A percentile compares a stretch with the other conserved stretches of the same genome.
These are phyloP conservation scores for Hyperoplus immaculatus DNA, from an alignment of 2,797 vertebrate species.

Conservation along the genomic window DNA sequence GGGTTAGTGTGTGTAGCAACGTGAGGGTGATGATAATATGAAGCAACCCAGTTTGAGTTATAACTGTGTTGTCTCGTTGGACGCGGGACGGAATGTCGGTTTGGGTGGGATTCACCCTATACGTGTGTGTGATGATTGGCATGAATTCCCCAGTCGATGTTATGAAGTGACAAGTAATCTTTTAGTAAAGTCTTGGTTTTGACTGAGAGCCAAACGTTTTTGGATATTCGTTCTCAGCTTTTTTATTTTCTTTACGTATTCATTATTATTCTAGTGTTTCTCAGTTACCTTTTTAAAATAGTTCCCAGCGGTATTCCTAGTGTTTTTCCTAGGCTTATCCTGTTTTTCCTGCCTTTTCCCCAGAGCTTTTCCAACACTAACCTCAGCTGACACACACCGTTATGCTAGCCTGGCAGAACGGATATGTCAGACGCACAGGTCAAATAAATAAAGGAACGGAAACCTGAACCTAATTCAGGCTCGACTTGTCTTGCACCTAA, in stretches of 20 bases:
- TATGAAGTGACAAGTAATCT: conserved; percentile 40
- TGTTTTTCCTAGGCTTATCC: conserved; percentile 59
- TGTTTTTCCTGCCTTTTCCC: conserved; percentile 69
- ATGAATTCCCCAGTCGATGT: conserved; percentile 39
- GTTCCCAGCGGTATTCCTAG: conserved; percentile 38
- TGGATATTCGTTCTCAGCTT: conserved; percentile 1
- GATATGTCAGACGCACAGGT: conserved; percentile 72
- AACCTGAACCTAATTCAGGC: conserved; percentile 65
- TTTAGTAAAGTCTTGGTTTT: conserved; percentile 30
- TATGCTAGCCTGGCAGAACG: conserved; percentile 48
- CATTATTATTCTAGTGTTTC: conserved; percentile 46
- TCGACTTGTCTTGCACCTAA: conserved; percentile 57
- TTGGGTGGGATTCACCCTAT: conserved; percentile 60
- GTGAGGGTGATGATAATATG: conserved; percentile 52
- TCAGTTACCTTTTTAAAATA: conserved; percentile 54
- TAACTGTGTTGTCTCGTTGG: conserved; percentile 60
- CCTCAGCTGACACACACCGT: conserved; percentile 61
- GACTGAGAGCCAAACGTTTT: conserved; percentile 16
- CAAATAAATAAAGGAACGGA: conserved; percentile 73
- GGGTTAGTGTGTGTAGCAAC: conserved; percentile 62
- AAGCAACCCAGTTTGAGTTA: conserved; percentile 71
- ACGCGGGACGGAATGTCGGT: conserved; percentile 70
- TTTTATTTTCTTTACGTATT: conserved; percentile 13
- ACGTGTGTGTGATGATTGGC: conserved; percentile 41
- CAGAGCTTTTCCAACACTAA: conserved; percentile 57